Evolutionary conservation across 2,888 invertebrate species (phyloP), one percentile per base, ranked within the genome.

Genomic region (Zeuzera pyrina): DNA sequence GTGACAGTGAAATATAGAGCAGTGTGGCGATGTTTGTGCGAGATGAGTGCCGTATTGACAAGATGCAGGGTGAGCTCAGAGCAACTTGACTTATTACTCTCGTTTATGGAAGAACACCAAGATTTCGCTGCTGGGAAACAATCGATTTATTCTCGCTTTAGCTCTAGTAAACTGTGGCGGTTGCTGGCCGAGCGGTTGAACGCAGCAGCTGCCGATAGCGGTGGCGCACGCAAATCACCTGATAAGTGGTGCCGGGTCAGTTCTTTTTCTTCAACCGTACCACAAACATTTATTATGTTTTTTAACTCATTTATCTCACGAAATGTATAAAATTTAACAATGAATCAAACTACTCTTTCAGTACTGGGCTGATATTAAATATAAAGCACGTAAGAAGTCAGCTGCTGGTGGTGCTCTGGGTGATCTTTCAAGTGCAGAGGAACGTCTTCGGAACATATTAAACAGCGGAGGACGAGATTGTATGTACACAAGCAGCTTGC

Each of bases 61-160:
- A 67, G 81, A 45, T 64, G 71, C 53, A 72, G 78, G 57, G 79
- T 81, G 47, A 79, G 78, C 56, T 49, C 65, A 23, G 81, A 81
- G 53, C 81, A 81, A 52, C 47, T 78, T 34, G 79, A 81, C 43
- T 35, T 71, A 37, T 57, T 81, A 37, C 34, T 81, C 34, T 65
- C 69, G 52, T 81, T 81, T 72, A 81, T 81, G 81, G 81, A 81
- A 64, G 79, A 79, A 49, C 81, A 81, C 43, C 76, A 67, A 2
- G 81, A 79, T 35, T 81, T 81, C 34, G 81, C 81, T 4, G 74
- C 77, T 16, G 74, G 78, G 38, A 79, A 79, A 45, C 76, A 76
- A 38, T 70, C 77, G 0, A 64, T 78, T 19, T 81, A 78, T 49
- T 79, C 81, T 23, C 63, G 81, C 31, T 76, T 79, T 49, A 79